These are phyloP conservation scores for Stenurella melanura DNA, from an alignment of 2,888 invertebrate species.

Conservation along the genomic window DNA sequence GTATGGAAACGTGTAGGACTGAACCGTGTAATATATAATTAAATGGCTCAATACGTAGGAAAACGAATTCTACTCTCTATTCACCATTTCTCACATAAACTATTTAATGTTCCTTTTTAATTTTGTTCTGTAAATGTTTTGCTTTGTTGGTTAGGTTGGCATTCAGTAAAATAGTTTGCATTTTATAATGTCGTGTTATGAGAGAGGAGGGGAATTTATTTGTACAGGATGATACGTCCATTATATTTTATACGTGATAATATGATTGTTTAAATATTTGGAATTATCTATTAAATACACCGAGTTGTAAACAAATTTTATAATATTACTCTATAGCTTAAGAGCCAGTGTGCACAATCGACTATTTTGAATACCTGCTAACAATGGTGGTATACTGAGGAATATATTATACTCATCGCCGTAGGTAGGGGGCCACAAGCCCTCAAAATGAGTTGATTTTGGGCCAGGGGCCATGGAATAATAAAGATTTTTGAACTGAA, in stretches of 20 bases:
- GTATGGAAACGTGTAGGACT: constrained; percentile 18
- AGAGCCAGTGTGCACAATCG: too few species aligned
- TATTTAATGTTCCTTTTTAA: constrained; percentile 19
- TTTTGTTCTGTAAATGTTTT: neutral
- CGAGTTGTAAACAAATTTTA: too few species aligned
- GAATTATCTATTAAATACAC: too few species aligned
- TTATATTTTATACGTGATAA: neutral
- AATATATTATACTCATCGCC: too few species aligned
- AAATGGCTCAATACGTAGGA: constrained; percentile 30
- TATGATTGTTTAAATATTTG: neutral
- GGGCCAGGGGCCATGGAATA: too few species aligned
- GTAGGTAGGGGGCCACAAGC: too few species aligned
- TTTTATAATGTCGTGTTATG: neutral
- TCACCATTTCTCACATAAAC: constrained; percentile 14
- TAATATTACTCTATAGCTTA: too few species aligned
- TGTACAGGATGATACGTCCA: neutral
- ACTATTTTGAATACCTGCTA: too few species aligned
- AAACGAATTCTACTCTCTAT: constrained; percentile 9
- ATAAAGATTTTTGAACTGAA: too few species aligned
- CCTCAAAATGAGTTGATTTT: too few species aligned
- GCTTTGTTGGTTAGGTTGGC: neutral
- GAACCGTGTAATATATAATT: constrained; percentile 27
- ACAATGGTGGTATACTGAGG: too few species aligned
- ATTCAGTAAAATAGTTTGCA: neutral
- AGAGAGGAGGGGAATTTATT: neutral